Base-by-base conservation (phyloP, 2,113 vertebrate genomes). In the Otocyon megalotis region DNA sequence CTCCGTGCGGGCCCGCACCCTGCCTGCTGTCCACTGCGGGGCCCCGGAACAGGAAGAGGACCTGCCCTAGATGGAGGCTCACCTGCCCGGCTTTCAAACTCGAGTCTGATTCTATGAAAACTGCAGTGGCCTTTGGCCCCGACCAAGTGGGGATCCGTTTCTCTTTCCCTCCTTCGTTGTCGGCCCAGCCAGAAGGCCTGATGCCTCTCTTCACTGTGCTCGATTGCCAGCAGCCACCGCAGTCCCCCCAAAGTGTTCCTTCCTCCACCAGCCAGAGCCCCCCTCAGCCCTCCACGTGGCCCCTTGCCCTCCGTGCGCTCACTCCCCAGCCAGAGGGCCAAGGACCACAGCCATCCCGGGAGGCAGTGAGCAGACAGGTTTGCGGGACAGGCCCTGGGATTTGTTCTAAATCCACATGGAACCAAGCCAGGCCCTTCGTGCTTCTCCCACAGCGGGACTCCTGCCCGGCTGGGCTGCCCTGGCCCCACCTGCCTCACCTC, bases 141-240 rank as follows among this genome's bases (percentile, higher is more conserved):
- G 83, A 56, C 60, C 63, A n/a, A 30, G 8, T 12, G 9, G 35
- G 58, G 19, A 14, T 20, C 16, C 22, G 12, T 32, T 50, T 71
- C 54, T 48, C 56, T 35, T 80, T 53, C 30, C 76, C 67, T 69
- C n/a, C n/a, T 20, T 63, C 67, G 22, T 1, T 0, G 22, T 8
- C 0, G 0, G 7, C 26, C 50, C 62, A 56, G 26, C 54, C 91
- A 13, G 53, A 69, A 11, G 28, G 84, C 54, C 15, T 0, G 0
- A 8, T 0, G 0, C 8, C 0, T 62, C 16, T 54, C 53, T 4
- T 28, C 35, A 0, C 54, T 22, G 43, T 77, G 9, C 8, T 43
- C 48, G 2, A 8, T 16, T 0, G 0, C 24, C 37, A 19, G 43
- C 22, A 30, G 9, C 19, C 43, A 26, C 19, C 9, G 35, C 43